A percentile compares a stretch with the other conserved stretches of the same genome.
phyloP scores from a whole-genome alignment of 2,113 vertebrate species.

The Lipotes vexillifer region DNA sequence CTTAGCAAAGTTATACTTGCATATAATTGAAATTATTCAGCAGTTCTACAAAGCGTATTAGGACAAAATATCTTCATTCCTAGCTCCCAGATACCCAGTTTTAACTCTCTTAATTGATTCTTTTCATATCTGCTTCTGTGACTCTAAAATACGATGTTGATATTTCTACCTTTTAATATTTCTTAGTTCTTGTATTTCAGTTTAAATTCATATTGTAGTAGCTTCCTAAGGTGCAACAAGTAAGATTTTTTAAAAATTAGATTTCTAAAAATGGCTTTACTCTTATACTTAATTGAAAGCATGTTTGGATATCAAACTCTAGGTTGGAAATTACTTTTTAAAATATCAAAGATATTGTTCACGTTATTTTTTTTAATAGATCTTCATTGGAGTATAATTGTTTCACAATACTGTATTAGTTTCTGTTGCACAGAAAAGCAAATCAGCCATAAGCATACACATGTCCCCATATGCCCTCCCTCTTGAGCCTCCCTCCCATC shows the following conservation, averaged over 20 bases:
- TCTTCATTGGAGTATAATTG: too few species aligned
- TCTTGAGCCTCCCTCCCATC: too few species aligned
- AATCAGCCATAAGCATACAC: too few species aligned
- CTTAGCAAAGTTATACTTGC: neutral
- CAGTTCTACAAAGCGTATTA: neutral
- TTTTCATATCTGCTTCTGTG: neutral
- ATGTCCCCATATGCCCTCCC: too few species aligned
- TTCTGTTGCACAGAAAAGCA: too few species aligned
- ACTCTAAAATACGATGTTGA: neutral
- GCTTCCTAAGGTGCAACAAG: neutral
- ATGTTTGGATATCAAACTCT: neutral
- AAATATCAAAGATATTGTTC: neutral
- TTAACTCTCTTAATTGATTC: neutral
- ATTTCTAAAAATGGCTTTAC: neutral
- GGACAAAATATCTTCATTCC: neutral
- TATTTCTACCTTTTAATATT: neutral
- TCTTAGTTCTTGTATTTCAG: neutral
- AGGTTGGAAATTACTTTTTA: neutral
- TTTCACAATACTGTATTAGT: too few species aligned
- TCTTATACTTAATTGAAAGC: neutral
- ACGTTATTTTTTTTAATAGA: neutral
- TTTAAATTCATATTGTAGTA: neutral
- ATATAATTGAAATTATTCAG: neutral
- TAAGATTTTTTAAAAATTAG: neutral
- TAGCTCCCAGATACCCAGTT: neutral